Evolutionary conservation across 2,888 invertebrate species (phyloP), one percentile per base, ranked within the genome.

Genomic region (Drosophila gaucha): DNA sequence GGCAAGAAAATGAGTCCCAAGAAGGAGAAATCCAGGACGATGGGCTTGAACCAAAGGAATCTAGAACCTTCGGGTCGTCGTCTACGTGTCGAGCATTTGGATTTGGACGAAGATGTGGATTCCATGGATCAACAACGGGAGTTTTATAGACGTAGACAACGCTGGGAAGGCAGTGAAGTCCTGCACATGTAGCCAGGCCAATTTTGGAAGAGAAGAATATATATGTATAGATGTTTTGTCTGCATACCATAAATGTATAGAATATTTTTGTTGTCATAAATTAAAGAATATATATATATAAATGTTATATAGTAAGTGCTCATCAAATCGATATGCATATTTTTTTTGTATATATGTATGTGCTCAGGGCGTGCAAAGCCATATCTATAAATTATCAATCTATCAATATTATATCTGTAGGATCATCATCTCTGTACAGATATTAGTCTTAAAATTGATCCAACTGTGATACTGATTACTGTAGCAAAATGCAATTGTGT

Each of bases 81-180:
- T 1, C 41, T 84, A n/a, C 79, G 72, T 12, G 51, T 84, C 3
- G 84, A 77, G 47, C 66, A 80, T 36, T 54, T 87, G 74, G 88
- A 84, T 18, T 47, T 84, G 12, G 80, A 84, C 6, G 56, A 58
- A 28, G 64, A 88, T 58, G 64, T 78, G 28, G 83, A 86, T 36
- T 1, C 2, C 4, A 1, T 6, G 16, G 20, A 39, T 6, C 24
- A 24, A 18, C 44, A 38, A n/a, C 85, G 89, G 26, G 68, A 69
- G 12, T 31, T 31, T 20, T 57, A 58, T 8, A n/a, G 41, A 44
- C 65, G 63, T 0, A 68, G 71, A 26, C 39, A 50, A 20, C 46
- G 31, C 20, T 46, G 46, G 46, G 18, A 46, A 20, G 38, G 41
- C 36, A 74, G 44, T 31, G 72, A 67, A 24, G 55, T 52, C 1